Conservation (phyloP, 30 jellyfish, hydroid and myxozoan genomes). For the Cassiopea andromeda region DNA sequence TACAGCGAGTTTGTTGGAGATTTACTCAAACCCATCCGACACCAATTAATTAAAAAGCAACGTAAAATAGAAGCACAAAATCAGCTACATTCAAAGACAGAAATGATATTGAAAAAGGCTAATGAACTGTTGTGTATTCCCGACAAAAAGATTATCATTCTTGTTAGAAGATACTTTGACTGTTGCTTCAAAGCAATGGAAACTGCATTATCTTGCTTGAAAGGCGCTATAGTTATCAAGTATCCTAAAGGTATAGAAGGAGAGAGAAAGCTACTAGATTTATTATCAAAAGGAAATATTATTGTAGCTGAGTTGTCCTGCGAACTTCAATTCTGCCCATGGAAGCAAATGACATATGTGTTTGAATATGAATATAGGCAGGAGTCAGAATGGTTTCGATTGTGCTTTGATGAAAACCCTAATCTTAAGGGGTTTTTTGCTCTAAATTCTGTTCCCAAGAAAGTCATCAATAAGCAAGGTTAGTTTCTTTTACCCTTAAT, state of each 20-base stretch:
- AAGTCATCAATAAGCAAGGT: constrained; percentile 27
- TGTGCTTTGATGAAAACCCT: constrained; percentile 65
- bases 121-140: constrained; percentile 25
- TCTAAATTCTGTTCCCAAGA: constrained; percentile 7
- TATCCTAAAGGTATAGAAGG: constrained; percentile 75
- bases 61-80: constrained; percentile 32
- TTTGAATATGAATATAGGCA: constrained; percentile 67
- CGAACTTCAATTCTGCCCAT: constrained; percentile 81
- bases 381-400: constrained; percentile 73
- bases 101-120: constrained; percentile 27
- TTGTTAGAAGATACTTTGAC: constrained; percentile 67
- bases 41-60: constrained; percentile 63
- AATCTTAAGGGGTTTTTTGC: constrained; percentile 59
- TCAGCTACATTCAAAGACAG: constrained; percentile 68
- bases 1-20: constrained; percentile 48
- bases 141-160: constrained; percentile 52
- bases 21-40: constrained; percentile 64
- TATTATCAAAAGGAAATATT: constrained; percentile 68
- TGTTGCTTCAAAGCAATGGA: constrained; percentile 44
- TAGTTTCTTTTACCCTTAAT: background rate
- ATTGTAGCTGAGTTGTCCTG: constrained; percentile 70
- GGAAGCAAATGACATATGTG: constrained; percentile 72
- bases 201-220: constrained; percentile 32
- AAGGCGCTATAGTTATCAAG: constrained; percentile 29
- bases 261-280: constrained; percentile 35